Evolutionary conservation across 2,797 vertebrate genomes (phyloP).

Genomic region (Notolepis coatsorum): DNA sequence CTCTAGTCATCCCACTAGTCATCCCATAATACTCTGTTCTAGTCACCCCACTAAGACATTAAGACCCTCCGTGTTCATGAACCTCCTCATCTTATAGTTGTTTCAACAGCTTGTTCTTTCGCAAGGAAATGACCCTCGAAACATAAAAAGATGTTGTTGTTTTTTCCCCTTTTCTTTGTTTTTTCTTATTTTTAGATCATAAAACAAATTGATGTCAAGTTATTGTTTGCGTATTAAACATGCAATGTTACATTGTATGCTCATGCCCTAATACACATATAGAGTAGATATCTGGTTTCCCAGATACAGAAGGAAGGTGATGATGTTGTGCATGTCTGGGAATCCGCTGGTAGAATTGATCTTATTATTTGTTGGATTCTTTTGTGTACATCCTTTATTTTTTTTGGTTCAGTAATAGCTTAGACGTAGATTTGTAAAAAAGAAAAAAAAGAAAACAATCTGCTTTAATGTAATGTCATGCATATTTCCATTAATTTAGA

Average conservation of each 20-base stretch:
- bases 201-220: slow-evolving; percentile 20
- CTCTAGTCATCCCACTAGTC: no score
- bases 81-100: slow-evolving; percentile 36
- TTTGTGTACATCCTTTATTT: slow-evolving; percentile 15
- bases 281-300: slow-evolving; percentile 11
- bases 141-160: slow-evolving; percentile 2
- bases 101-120: slow-evolving; percentile 14
- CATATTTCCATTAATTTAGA: slow-evolving; percentile 50
- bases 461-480: slow-evolving; percentile 58
- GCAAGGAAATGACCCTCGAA: slow-evolving; percentile 12
- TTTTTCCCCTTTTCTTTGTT: neutral
- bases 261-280: slow-evolving; percentile 9
- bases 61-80: slow-evolving; percentile 26
- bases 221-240: slow-evolving; percentile 74
- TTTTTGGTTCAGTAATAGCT: slow-evolving; percentile 65
- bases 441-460: no score
- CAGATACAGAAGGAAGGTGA: slow-evolving; percentile 14
- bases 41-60: neutral
- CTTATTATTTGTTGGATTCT: slow-evolving; percentile 60
- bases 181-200: slow-evolving; percentile 2
- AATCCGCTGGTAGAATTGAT: slow-evolving; percentile 23
- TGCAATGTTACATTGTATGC: slow-evolving; percentile 83
- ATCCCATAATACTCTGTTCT: no score
- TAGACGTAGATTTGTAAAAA: slow-evolving; percentile 69
- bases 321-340: slow-evolving; percentile 11